Evolutionary conservation across 1,140 invertebrate genomes (phyloP).

Genomic region (Ectropis grisescens): DNA sequence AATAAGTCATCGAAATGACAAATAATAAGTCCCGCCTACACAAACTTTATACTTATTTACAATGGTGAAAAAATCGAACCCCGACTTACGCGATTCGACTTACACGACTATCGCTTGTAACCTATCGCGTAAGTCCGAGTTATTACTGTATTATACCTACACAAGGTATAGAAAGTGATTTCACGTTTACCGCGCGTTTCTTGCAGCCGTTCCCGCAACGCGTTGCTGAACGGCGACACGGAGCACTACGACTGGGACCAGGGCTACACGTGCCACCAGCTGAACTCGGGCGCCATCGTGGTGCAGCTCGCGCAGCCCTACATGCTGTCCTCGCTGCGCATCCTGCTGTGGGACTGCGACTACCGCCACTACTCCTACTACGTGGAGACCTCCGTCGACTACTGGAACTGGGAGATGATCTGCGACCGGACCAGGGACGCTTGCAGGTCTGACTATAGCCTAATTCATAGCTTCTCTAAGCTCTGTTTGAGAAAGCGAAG

Average conservation of each 20-base stretch:
- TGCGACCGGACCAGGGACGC: slow-evolving; percentile 81
- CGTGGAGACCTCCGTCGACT: slow-evolving; percentile 95
- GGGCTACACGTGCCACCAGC: slow-evolving; percentile 98
- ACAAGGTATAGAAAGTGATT: too few relatives aligned
- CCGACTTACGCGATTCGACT: too few relatives aligned
- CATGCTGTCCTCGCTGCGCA: slow-evolving; percentile 89
- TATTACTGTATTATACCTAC: too few relatives aligned
- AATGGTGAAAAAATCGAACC: too few relatives aligned
- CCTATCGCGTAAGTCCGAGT: too few relatives aligned
- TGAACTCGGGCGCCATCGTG: slow-evolving; percentile 94
- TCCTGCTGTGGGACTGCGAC: slow-evolving; percentile 98
- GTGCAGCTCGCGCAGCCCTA: slow-evolving; percentile 98
- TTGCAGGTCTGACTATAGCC: slow-evolving; percentile 69
- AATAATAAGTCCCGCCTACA: too few relatives aligned
- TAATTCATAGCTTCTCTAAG: too few relatives aligned
- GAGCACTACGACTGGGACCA: slow-evolving; percentile 98
- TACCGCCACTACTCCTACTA: slow-evolving; percentile 96
- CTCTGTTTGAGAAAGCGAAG: too few relatives aligned
- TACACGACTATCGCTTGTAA: too few relatives aligned
- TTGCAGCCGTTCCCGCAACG: slow-evolving; percentile 89
- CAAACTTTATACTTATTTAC: too few relatives aligned
- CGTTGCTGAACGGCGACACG: slow-evolving; percentile 95
- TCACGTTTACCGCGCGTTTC: too few relatives aligned
- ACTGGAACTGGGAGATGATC: slow-evolving; percentile 90
- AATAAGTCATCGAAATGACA: too few relatives aligned